Conservation (phyloP, 2,797 vertebrate genomes). For the Novumbra hubbsi region DNA sequence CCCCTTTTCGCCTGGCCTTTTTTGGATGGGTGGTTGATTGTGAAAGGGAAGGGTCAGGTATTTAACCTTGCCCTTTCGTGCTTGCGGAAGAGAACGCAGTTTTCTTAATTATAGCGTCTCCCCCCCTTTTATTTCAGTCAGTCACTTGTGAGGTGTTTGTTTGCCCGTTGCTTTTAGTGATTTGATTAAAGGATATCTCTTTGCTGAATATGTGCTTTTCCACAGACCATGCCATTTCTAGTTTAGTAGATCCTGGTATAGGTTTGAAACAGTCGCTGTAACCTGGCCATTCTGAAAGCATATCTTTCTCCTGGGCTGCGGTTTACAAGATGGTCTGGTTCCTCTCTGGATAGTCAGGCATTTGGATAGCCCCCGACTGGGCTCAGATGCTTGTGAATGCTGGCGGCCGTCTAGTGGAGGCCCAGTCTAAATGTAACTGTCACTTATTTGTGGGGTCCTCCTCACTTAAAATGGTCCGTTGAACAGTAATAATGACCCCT, state of each 20-base stretch:
- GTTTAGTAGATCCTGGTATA: no score
- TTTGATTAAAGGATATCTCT: no score
- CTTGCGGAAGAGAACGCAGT: slow-evolving; percentile 52
- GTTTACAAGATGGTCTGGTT: neutral
- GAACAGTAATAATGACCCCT: slow-evolving; percentile 46
- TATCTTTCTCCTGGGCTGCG: neutral
- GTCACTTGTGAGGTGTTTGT: neutral
- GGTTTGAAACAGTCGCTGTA: no score
- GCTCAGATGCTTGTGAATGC: slow-evolving; percentile 11
- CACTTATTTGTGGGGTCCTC: slow-evolving; percentile 31
- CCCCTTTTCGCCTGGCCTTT: slow-evolving; percentile 60
- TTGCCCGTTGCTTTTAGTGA: neutral
- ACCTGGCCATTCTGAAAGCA: neutral
- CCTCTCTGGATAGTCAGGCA: neutral
- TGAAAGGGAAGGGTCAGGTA: slow-evolving; percentile 78
- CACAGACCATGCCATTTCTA: no score
- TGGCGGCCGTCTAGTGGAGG: neutral
- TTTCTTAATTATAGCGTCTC: slow-evolving; percentile 53
- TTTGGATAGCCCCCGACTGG: neutral
- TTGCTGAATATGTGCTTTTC: no score
- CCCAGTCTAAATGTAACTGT: slow-evolving; percentile 9
- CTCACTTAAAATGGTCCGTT: slow-evolving; percentile 49
- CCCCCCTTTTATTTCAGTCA: neutral
- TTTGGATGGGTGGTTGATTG: slow-evolving; percentile 74
- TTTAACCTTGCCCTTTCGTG: slow-evolving; percentile 70